A percentile compares a stretch with the other conserved stretches of the same genome.
phyloP scores from a whole-genome alignment of 2,113 vertebrate species.

The Hiodon tergisus region DNA sequence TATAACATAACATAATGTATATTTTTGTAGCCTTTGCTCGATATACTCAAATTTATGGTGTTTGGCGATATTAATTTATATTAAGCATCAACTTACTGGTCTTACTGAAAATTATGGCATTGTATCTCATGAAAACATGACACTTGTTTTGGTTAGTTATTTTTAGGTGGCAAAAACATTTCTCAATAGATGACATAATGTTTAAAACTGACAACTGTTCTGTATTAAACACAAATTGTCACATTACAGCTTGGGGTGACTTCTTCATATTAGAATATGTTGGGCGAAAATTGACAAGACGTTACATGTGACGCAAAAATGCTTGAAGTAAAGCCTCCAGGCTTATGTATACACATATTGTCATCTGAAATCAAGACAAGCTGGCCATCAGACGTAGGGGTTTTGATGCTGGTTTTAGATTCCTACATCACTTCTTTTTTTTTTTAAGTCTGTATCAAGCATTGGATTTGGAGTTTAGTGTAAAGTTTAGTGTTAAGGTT shows the following conservation, averaged over 20 bases:
- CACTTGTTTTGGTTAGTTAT: too few relatives aligned
- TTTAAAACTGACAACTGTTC: background rate
- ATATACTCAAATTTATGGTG: too few relatives aligned
- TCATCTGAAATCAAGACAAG: conserved; percentile 5
- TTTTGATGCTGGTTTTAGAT: background rate
- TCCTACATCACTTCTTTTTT: background rate
- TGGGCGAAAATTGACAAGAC: background rate
- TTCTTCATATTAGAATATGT: conserved; percentile 10
- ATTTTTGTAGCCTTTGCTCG: too few relatives aligned
- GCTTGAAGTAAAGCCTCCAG: background rate
- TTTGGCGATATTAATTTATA: too few relatives aligned
- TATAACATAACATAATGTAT: too few relatives aligned
- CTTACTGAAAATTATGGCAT: too few relatives aligned
- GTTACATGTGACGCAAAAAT: background rate
- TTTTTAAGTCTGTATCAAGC: too few relatives aligned
- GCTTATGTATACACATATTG: background rate
- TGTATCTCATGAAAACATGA: too few relatives aligned
- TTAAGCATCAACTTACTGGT: too few relatives aligned
- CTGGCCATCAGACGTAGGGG: background rate
- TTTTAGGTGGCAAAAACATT: too few relatives aligned
- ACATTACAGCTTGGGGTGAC: background rate
- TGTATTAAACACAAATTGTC: conserved; percentile 1
- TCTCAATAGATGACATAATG: background rate
- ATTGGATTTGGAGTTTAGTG: too few relatives aligned
- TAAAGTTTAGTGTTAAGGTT: too few relatives aligned